Evolutionary conservation across 2,113 vertebrate genomes (phyloP), one percentile per base, ranked within the genome.

Genomic region (Anarrhichthys ocellatus): DNA sequence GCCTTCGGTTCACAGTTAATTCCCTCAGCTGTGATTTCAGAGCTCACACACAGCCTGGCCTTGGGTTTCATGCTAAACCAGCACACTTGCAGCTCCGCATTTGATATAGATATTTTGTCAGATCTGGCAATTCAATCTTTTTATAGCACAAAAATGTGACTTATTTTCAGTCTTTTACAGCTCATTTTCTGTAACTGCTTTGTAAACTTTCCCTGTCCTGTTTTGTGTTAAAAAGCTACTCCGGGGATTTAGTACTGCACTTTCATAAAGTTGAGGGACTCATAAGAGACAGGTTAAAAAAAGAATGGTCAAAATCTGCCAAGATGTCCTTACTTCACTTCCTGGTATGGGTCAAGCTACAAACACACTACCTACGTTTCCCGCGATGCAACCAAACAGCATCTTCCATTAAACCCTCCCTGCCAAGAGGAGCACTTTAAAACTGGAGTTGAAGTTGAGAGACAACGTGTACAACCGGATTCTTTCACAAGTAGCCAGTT

Each of bases 21-120:
- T 84, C 71, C 73, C 84, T 87, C 70, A 76, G 68, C 82, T 82
- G 85, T 81, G 68, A 77, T 83, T 78, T 73, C 13, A 68, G 32
- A 71, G 50, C 66, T 72, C 68, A 63, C 61, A 76, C 29, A 56
- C 48, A 59, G 32, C 40, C 79, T 13, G 8, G 62, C 50, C 52
- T 67, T 46, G 32, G 22, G 40, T 52, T 90, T 83, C 58, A 77
- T 56, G 42, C n/a, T 62, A 48, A 82, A 83, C 22, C 6, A 75
- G 29, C 40, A 52, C 15, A 22, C 14, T 77, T 71, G 9, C 32
- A 50, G 40, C 36, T 82, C 9, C 0, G 22, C 22, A 73, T 70
- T 22, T 22, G 18, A 44, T 48, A 32, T 52, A 77, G 11, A 1
- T 3, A 29, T 76, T 65, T 48, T 17, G 22, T 29, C 4, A 22